A percentile compares a stretch with the other conserved stretches of the same genome.
Evolutionary conservation across 2,888 invertebrate genomes (phyloP).

Genomic region (Adineta ricciae): DNA sequence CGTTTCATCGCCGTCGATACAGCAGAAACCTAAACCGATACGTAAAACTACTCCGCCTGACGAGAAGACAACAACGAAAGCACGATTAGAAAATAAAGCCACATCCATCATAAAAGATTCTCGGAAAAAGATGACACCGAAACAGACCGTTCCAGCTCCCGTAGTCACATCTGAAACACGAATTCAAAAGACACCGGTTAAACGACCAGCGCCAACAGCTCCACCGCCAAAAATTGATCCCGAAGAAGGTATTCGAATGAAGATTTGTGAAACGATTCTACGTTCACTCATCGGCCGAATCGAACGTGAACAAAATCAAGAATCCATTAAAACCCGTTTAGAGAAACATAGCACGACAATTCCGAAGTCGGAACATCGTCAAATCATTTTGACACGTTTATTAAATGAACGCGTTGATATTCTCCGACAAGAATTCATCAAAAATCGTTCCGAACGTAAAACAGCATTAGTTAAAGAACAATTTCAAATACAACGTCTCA

Average conservation of each 20-base stretch:
- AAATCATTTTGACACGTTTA: neutral
- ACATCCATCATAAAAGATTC: neutral
- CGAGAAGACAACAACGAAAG: neutral
- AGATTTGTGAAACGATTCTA: neutral
- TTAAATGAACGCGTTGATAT: conserved; percentile 12
- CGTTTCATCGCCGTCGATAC: neutral
- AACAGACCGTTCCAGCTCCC: neutral
- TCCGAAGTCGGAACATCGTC: neutral
- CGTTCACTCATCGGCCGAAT: conserved; percentile 14
- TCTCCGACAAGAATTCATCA: conserved; percentile 16
- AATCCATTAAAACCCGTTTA: neutral
- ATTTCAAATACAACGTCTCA: neutral
- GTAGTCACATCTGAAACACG: neutral
- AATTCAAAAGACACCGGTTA: neutral
- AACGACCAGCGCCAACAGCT: neutral
- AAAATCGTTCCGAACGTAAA: neutral
- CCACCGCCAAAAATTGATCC: neutral
- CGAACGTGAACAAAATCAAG: conserved; percentile 11
- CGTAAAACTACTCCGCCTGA: neutral
- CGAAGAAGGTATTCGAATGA: conserved; percentile 11
- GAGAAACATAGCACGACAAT: conserved; percentile 6
- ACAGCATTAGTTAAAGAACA: conserved; percentile 17
- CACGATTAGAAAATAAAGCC: conserved; percentile 14
- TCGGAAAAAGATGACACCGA: conserved; percentile 4
- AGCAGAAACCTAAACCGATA: neutral